phyloP scores from a whole-genome alignment of 2,113 vertebrate genomes.

The Urocolius indicus region DNA sequence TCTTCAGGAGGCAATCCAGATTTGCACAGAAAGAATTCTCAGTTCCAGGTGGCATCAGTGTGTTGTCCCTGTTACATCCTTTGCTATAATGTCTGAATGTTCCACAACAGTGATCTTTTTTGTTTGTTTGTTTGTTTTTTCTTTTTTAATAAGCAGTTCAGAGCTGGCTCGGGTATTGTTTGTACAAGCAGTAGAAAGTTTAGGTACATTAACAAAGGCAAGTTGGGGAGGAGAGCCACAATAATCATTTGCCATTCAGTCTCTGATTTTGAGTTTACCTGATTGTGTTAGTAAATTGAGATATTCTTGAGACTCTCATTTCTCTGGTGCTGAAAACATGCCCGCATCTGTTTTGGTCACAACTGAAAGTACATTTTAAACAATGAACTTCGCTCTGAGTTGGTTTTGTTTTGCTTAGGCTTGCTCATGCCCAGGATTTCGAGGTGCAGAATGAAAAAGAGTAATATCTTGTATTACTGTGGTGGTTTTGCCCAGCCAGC shows the following conservation, averaged over 20 bases:
- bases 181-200: background rate
- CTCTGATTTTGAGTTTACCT: constrained; percentile 23
- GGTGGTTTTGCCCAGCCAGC: too few relatives aligned
- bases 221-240: background rate
- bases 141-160: background rate
- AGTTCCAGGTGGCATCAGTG: background rate
- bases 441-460: background rate
- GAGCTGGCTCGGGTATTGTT: background rate
- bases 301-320: constrained; percentile 4
- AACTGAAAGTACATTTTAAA: constrained; percentile 5
- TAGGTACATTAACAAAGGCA: background rate
- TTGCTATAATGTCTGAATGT: background rate
- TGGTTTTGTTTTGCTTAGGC: constrained; percentile 7
- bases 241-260: background rate
- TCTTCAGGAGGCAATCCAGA: fast-evolving
- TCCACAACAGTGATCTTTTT: background rate
- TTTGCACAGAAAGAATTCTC: background rate
- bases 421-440: background rate
- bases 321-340: constrained; percentile 5
- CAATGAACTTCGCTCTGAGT: background rate
- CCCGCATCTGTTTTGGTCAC: constrained; percentile 19
- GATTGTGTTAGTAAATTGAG: background rate
- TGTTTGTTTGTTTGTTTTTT: too few relatives aligned
- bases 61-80: background rate
- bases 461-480: background rate